Evolutionary conservation across 2,797 vertebrate genomes (phyloP), one percentile per base, ranked within the genome.

Genomic region (Neosilurus hyrtlii): DNA sequence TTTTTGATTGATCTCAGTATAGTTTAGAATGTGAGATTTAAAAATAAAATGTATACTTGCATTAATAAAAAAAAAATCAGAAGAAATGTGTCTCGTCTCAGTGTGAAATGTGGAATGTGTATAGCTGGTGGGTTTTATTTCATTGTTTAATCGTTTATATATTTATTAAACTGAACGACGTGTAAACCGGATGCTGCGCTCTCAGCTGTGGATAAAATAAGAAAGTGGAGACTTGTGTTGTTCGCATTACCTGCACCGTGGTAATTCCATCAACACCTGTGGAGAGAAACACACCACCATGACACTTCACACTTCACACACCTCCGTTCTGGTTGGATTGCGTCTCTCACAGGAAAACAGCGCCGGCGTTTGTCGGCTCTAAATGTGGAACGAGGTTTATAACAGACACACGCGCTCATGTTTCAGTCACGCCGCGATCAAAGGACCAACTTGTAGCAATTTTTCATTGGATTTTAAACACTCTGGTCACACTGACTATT

Each of bases 201-300:
- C 26, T 51, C 76, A 80, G 43, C 59, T 78, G 49, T 51, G 56
- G 71, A 63, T 15, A 71, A 82, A 82, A 77, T 57, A 70, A 83
- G 63, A 78, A 68, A 81, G 74, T 14, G n/a, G 59, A 74, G 71
- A 22, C 72, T 79, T 86, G 80, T 82, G 84, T 82, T 84, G 43
- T 9, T 77, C n/a, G 72, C 62, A 83, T 83, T 72, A 82, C 65
- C 67, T 82, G 49, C 62, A 68, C 52, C 82, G 83, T 84, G 83
- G 68, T 83, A 88, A 84, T 86, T 86, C 80, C 66, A 88, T 88
- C 83, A 86, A 84, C 78, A 85, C 63, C 81, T 84, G 54, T 20
- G 49, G 74, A 74, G 59, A 86, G 77, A 79, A n/a, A 79, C 67
- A 85, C 83, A 68, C 59, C 76, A 78, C 52, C 49, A 24, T 83